Evolutionary conservation across 2,797 vertebrate genomes (phyloP).

Genomic region (Moxostoma hubbsi): DNA sequence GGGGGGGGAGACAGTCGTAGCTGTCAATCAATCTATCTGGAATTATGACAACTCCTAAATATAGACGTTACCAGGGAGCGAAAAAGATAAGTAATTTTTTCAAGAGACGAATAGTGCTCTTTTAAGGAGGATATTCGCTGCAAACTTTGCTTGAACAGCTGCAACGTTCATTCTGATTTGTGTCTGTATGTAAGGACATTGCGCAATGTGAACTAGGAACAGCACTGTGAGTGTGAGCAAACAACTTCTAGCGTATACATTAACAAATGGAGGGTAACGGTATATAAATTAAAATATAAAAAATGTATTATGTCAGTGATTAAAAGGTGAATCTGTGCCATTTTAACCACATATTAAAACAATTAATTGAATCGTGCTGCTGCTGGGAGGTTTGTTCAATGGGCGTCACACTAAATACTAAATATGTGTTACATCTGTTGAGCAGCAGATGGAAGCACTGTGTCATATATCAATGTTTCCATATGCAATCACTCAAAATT

Average conservation of each 20-base stretch:
- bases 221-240: neutral
- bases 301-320: neutral
- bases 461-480: neutral
- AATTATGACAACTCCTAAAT: slow-evolving; percentile 78
- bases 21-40: slow-evolving; percentile 65
- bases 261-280: no score
- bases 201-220: no score
- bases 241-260: neutral
- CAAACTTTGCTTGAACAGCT: neutral
- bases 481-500: neutral
- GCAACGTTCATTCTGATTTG: neutral
- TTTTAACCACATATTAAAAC: neutral
- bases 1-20: slow-evolving; percentile 49
- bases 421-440: slow-evolving; percentile 6
- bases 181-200: neutral
- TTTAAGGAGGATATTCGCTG: neutral
- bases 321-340: no score
- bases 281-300: neutral
- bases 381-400: neutral
- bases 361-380: no score
- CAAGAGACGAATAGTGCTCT: neutral
- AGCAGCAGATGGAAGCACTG: slow-evolving; percentile 46
- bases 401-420: neutral
- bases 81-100: slow-evolving; percentile 54
- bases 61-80: slow-evolving; percentile 66